Evolutionary conservation across 2,797 vertebrate genomes (phyloP).

Genomic region (Spheniscus humboldti): DNA sequence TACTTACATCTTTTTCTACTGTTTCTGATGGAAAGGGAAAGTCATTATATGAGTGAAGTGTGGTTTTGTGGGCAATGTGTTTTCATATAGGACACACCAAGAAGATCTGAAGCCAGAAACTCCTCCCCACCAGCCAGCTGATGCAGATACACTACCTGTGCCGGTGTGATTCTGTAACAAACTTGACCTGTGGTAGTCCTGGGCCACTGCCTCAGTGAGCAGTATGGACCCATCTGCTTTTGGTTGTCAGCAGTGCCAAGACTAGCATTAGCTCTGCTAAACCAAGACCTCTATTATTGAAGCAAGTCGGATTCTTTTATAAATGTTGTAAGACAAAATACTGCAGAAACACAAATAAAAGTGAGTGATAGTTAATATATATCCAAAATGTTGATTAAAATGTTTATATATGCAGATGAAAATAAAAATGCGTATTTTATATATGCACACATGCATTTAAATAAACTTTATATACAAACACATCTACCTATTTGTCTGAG

Average conservation of each 20-base stretch:
- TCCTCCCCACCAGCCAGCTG: not conserved
- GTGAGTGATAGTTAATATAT: not conserved
- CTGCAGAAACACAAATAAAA: not conserved
- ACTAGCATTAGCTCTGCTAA: not conserved
- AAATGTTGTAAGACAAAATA: not conserved
- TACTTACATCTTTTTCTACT: not conserved
- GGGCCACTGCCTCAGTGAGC: not conserved
- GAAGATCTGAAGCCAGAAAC: not conserved
- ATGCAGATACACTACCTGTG: not conserved
- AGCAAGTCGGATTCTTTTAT: not conserved
- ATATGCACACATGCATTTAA: not conserved
- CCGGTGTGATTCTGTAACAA: not conserved
- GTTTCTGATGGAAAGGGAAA: not conserved
- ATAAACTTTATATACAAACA: not conserved
- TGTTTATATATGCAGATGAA: not conserved
- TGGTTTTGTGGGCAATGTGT: not conserved
- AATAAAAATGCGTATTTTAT: not conserved
- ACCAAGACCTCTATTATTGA: not conserved
- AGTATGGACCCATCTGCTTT: not conserved
- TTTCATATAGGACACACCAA: not conserved
- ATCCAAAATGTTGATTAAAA: not conserved
- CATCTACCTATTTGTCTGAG: not conserved
- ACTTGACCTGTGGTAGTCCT: not conserved
- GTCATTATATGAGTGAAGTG: not conserved
- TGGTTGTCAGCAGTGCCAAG: not conserved